Conservation (phyloP, 2,113 vertebrate species). For the Phyllopteryx taeniolatus region DNA sequence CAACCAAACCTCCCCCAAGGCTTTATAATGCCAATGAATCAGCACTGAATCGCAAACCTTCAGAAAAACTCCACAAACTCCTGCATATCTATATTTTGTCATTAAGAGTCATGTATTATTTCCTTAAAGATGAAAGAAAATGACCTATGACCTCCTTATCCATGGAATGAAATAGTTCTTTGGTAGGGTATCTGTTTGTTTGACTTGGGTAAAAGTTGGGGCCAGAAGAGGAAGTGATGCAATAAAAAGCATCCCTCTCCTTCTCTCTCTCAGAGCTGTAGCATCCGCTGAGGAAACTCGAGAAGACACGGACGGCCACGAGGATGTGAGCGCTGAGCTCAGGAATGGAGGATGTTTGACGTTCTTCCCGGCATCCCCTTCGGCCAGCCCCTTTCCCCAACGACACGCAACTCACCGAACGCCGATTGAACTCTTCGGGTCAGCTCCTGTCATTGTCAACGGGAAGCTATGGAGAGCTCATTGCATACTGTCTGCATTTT, state of each 20-base stretch:
- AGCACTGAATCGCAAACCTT: neutral
- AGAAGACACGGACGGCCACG: constrained; percentile 61
- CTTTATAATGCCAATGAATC: neutral
- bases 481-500: constrained; percentile 8
- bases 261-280: constrained; percentile 51
- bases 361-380: constrained; percentile 60
- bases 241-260: constrained; percentile 51
- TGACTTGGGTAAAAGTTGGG: constrained; percentile 5
- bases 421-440: constrained; percentile 65
- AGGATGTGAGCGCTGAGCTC: constrained; percentile 72
- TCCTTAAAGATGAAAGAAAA: neutral
- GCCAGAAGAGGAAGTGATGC: constrained; percentile 41
- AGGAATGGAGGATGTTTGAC: constrained; percentile 80
- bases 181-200: neutral
- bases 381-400: constrained; percentile 45
- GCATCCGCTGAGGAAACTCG: constrained; percentile 71
- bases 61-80: neutral
- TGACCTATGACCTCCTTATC: no score
- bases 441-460: constrained; percentile 68
- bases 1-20: neutral
- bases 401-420: constrained; percentile 41
- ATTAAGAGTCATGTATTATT: no score
- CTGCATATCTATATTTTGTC: no score
- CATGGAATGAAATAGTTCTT: neutral
- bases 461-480: constrained; percentile 21